These are phyloP conservation scores for Apis cerana DNA, from an alignment of 1,140 invertebrate genomes.

Conservation along the genomic window DNA sequence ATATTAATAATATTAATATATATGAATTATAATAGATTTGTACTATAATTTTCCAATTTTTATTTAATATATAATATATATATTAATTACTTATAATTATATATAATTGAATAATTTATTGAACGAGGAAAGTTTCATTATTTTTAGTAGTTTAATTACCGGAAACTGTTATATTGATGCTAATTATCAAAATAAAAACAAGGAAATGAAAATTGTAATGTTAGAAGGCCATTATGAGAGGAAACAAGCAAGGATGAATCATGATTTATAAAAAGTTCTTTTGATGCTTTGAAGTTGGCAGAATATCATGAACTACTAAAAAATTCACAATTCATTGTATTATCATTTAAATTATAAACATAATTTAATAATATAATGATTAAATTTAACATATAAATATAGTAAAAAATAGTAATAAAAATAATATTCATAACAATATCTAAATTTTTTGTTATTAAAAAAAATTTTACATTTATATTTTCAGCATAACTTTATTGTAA, in stretches of 20 bases:
- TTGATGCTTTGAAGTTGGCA: constrained; percentile 46
- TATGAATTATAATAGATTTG: no score
- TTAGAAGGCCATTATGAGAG: neutral
- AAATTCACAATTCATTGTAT: constrained; percentile 1
- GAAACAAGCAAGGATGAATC: neutral
- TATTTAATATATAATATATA: no score
- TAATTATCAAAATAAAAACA: neutral
- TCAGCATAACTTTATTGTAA: neutral
- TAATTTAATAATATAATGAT: no score
- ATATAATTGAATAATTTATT: neutral
- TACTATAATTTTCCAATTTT: no score
- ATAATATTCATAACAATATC: no score
- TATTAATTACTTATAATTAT: no score
- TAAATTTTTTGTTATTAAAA: neutral
- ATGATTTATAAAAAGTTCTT: constrained; percentile 16
- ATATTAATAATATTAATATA: no score
- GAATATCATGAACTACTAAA: neutral
- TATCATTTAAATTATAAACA: no score
- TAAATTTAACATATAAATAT: neutral
- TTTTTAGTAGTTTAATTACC: neutral
- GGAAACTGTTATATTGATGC: neutral
- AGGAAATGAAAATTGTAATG: constrained; percentile 8
- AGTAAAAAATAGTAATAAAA: neutral
- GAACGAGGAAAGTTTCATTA: neutral
- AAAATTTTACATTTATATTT: neutral